Evolutionary conservation across 2,888 invertebrate genomes (phyloP), one percentile per base, ranked within the genome.

Genomic region (Drosophila mimica): DNA sequence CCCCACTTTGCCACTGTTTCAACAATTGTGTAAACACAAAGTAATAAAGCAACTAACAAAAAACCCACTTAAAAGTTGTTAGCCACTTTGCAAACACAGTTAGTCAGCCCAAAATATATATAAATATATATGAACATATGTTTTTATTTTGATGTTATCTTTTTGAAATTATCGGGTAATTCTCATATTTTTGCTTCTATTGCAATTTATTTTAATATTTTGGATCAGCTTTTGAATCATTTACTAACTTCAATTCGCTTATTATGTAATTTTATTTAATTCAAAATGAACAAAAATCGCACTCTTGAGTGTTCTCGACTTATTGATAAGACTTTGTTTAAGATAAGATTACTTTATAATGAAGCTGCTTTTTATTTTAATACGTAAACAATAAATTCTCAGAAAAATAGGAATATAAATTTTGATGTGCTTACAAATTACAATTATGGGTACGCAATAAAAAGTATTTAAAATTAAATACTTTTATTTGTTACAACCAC

Each of bases 1-100:
- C 74, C 70, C 65, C 82, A 79, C 74, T 79, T 77, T 73, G 72
- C 60, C 62, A 52, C 60, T 77, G 70, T 76, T 70, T 67, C 65
- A 70, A 65, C 85, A 88, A 73, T 79, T 88, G 88, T 70, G 74
- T 79, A 88, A 79, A 83, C 79, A 83, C 4, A 43, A 40, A 36
- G 15, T 30, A 40, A 9, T 4, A 40, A n/a, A 9, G 63, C 46
- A 67, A 68, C 76, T 46, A 49, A 48, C 38, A 54, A 34, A 17
- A 46, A 51, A 48, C 51, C 43, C 48, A 31, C 11, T 46, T 30
- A 46, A 62, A 71, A 38, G 48, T 34, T 34, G 25, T 34, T 46
- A n/a, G 15, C n/a, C 49, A 65, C 56, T 59, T 76, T 48, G 40
- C 33, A 46, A 52, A 38, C 36, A 56, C 65, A 64, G 57, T 76